A percentile compares a stretch with the other conserved stretches of the same genome.
phyloP scores from a whole-genome alignment of 2,797 vertebrate species.

The Takifugu ocellatus region DNA sequence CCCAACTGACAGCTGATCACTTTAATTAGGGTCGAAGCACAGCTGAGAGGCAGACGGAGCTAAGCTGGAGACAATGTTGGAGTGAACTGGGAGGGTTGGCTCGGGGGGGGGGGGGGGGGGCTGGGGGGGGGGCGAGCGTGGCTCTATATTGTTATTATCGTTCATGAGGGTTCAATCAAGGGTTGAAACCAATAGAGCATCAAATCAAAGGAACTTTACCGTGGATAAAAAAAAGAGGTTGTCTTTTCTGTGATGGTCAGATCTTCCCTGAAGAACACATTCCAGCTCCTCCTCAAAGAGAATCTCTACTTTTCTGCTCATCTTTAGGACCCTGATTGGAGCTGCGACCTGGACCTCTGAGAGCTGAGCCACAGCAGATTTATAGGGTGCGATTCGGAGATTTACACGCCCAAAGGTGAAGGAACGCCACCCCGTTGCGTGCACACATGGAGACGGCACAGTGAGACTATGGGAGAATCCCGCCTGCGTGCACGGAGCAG shows the following conservation, averaged over 20 bases:
- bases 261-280: no score
- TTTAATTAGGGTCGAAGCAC: constrained; percentile 21
- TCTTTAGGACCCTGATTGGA: neutral
- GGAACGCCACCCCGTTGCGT: constrained; percentile 29
- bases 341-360: constrained; percentile 6
- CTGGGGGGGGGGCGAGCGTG: neutral
- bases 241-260: no score
- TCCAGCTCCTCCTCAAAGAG: no score
- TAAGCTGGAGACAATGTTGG: constrained; percentile 11
- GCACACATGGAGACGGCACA: constrained; percentile 22
- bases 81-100: neutral
- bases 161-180: constrained; percentile 14
- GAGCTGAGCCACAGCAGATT: constrained; percentile 29
- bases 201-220: neutral
- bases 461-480: constrained; percentile 25
- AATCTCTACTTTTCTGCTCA: neutral
- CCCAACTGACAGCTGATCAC: constrained; percentile 25
- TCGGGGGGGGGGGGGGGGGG: neutral
- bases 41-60: constrained; percentile 12
- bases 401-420: constrained; percentile 6
- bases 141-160: neutral
- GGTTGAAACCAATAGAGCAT: neutral
- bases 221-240: neutral
- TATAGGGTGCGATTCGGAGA: constrained; percentile 8
- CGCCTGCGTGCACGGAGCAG: constrained; percentile 4